phyloP scores from a whole-genome alignment of 2,797 vertebrate species.

The Urocyon cinereoargenteus region DNA sequence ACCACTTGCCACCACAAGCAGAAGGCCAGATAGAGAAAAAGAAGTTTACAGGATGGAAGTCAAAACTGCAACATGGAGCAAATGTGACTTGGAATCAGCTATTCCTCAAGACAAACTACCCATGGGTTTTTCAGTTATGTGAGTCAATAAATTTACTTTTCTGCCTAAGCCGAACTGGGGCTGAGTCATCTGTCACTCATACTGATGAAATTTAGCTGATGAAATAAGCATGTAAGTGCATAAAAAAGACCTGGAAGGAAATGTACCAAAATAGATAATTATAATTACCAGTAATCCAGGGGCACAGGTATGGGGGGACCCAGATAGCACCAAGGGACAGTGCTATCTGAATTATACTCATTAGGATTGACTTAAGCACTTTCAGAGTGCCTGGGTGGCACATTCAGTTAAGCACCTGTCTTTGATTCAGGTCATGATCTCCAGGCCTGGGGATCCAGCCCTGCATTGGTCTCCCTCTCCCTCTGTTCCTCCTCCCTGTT shows the following conservation, averaged over 20 bases:
- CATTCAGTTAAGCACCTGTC: background rate
- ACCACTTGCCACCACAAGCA: background rate
- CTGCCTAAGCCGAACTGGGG: background rate
- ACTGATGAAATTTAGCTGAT: background rate
- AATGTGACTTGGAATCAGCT: background rate
- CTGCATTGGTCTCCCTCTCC: too few relatives aligned
- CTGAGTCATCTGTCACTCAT: background rate
- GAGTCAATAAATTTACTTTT: background rate
- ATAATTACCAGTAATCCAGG: background rate
- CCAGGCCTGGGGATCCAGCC: background rate
- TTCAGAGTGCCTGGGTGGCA: background rate
- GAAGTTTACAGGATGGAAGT: background rate
- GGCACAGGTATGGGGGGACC: accelerated
- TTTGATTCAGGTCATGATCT: background rate
- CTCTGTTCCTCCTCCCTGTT: background rate
- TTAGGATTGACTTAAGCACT: background rate
- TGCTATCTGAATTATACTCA: background rate
- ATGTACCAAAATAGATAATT: background rate
- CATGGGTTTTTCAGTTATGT: background rate
- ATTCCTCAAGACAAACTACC: background rate
- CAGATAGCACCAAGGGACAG: background rate
- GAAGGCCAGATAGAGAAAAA: background rate
- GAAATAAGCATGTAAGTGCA: background rate
- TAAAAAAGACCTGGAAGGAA: background rate
- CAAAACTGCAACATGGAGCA: background rate